Conservation (phyloP, 37 sponge, comb jelly and placozoan species). For the Spongilla lacustris region DNA sequence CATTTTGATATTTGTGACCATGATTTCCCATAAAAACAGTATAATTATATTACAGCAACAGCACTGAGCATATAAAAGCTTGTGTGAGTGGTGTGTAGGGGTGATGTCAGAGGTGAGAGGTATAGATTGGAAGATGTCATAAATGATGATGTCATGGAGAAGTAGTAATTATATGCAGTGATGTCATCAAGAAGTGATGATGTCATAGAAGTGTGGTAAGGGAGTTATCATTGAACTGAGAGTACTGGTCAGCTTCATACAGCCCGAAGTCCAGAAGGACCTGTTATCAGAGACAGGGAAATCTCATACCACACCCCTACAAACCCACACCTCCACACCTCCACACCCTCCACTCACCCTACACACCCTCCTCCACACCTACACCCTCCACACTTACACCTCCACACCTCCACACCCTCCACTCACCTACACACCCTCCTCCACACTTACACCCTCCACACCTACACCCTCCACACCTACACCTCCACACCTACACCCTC, state of each 20-base stretch:
- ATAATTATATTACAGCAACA: no score
- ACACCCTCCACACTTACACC: no score
- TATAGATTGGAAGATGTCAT: conserved; percentile 12
- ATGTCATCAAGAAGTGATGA: neutral
- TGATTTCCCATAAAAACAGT: no score
- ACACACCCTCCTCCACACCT: neutral
- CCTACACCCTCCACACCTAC: no score
- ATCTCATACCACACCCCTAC: neutral
- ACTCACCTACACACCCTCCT: no score
- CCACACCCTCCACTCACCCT: neutral
- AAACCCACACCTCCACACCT: neutral
- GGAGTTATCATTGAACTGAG: conserved; percentile 54
- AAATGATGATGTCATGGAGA: neutral
- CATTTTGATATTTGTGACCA: no score
- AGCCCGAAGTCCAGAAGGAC: conserved; percentile 49
- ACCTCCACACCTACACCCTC: no score
- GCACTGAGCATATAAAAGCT: conserved; percentile 46
- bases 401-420: no score
- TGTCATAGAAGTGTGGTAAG: neutral
- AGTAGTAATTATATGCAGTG: no score
- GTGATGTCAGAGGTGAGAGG: conserved; percentile 30
- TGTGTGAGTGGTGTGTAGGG: conserved; percentile 41
- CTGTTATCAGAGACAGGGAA: conserved; percentile 23
- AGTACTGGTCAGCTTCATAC: conserved; percentile 47
- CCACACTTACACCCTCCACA: no score